Percentiles rank a stretch among this genome's conserved stretches.
Evolutionary conservation across 2,797 vertebrate genomes (phyloP).

Genomic region (Peromyscus nudipes): DNA sequence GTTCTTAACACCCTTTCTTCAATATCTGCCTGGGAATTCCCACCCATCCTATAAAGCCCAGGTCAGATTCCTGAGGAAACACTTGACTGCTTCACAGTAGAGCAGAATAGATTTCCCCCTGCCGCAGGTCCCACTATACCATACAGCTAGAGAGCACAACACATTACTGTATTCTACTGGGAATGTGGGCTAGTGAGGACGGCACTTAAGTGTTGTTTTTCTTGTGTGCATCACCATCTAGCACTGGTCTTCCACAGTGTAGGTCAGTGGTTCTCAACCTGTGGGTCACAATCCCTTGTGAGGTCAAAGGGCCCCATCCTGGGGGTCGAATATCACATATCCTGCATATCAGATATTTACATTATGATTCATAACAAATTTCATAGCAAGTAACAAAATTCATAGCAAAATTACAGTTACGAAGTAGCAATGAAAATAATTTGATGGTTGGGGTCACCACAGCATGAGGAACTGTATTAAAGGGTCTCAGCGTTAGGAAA

Average conservation of each 20-base stretch:
- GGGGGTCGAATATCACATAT: not conserved
- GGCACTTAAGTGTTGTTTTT: not conserved
- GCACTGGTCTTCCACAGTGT: fast-evolving
- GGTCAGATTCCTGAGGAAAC: slow-evolving; percentile 7
- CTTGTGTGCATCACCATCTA: not conserved
- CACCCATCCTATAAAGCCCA: not conserved
- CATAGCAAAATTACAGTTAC: not conserved
- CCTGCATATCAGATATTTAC: not conserved
- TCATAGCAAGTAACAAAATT: not conserved
- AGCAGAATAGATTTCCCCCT: not conserved
- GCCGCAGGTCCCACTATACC: not conserved
- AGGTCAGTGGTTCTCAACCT: not conserved
- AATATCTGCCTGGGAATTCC: not conserved
- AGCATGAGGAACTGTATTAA: not conserved
- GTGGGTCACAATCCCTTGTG: not conserved
- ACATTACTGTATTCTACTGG: not conserved
- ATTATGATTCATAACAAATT: not conserved
- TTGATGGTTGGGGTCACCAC: not conserved
- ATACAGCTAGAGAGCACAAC: not conserved
- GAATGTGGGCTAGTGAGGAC: not conserved
- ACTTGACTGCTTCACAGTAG: not conserved
- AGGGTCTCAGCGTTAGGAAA: not conserved
- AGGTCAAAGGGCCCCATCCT: not conserved
- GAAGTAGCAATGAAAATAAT: not conserved
- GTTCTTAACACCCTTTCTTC: slow-evolving; percentile 50